phyloP scores from a whole-genome alignment of 2,888 invertebrate species.

The Panopea generosa region DNA sequence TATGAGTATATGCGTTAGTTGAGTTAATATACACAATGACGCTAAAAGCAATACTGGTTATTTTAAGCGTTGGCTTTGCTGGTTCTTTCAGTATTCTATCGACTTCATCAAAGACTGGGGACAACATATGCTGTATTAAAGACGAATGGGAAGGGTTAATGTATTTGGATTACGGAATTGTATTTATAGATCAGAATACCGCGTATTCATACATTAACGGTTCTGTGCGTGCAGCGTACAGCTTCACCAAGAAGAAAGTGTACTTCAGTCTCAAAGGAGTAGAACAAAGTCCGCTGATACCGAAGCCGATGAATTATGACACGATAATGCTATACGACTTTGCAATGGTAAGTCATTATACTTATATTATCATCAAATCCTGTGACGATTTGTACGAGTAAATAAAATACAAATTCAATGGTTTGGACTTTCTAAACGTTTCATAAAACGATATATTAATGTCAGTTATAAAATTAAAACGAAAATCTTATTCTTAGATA shows the following conservation, averaged over 20 bases:
- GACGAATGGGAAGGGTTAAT: constrained; percentile 53
- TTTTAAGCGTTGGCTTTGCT: too few species aligned
- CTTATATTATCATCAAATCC: too few species aligned
- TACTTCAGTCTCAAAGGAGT: constrained; percentile 40
- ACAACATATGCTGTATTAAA: constrained; percentile 48
- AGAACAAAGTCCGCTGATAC: constrained; percentile 60
- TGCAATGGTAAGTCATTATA: constrained; percentile 39
- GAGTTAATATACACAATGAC: too few species aligned
- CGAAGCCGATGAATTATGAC: constrained; percentile 45
- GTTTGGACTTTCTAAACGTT: too few species aligned
- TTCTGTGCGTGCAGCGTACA: constrained; percentile 42
- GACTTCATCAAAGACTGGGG: neutral
- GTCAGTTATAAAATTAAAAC: too few species aligned
- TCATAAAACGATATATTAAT: too few species aligned
- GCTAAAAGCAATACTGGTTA: too few species aligned
- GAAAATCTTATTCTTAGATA: too few species aligned
- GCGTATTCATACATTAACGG: constrained; percentile 59
- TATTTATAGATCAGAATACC: constrained; percentile 62
- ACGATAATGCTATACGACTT: constrained; percentile 46
- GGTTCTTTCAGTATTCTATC: too few species aligned
- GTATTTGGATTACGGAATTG: constrained; percentile 56
- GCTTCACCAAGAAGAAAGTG: constrained; percentile 39
- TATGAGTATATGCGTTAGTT: too few species aligned
- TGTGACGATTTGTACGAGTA: neutral
- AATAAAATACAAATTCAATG: too few species aligned